Evolutionary conservation across 2,797 vertebrate genomes (phyloP).

Genomic region (Eospalax fontanierii): DNA sequence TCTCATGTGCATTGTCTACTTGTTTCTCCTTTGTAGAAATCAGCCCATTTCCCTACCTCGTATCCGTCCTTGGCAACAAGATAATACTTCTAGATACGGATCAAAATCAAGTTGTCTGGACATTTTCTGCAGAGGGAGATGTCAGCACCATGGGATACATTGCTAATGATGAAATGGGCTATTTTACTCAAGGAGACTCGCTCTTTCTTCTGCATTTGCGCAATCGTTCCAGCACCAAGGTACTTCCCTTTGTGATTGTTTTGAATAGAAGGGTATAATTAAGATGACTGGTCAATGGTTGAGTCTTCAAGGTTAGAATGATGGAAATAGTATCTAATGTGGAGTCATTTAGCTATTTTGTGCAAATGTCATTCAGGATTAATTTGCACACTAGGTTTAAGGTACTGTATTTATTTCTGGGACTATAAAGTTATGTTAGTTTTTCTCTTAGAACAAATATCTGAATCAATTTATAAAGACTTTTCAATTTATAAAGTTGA

Average conservation of each 20-base stretch:
- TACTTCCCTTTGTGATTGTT: conserved; percentile 75
- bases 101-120: conserved; percentile 83
- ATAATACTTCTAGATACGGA: conserved; percentile 87
- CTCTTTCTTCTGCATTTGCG: conserved; percentile 84
- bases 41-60: conserved; percentile 84
- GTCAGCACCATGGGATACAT: conserved; percentile 85
- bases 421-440: not conserved
- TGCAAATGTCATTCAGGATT: not conserved
- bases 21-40: conserved; percentile 76
- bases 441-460: not conserved
- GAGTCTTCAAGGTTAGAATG: conserved; percentile 21
- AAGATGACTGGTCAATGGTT: not conserved
- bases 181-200: conserved; percentile 80
- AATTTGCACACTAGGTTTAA: conserved; percentile 23
- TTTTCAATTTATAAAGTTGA: not conserved
- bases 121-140: conserved; percentile 71
- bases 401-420: not conserved
- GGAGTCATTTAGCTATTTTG: conserved; percentile 44
- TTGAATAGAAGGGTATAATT: conserved; percentile 28
- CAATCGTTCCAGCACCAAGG: conserved; percentile 83
- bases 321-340: not conserved
- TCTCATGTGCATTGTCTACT: not conserved
- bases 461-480: not conserved
- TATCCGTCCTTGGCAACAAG: conserved; percentile 83
- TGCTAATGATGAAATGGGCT: conserved; percentile 83